These are phyloP conservation scores for Salpingus planirostris DNA, from an alignment of 2,888 invertebrate species.

Conservation along the genomic window DNA sequence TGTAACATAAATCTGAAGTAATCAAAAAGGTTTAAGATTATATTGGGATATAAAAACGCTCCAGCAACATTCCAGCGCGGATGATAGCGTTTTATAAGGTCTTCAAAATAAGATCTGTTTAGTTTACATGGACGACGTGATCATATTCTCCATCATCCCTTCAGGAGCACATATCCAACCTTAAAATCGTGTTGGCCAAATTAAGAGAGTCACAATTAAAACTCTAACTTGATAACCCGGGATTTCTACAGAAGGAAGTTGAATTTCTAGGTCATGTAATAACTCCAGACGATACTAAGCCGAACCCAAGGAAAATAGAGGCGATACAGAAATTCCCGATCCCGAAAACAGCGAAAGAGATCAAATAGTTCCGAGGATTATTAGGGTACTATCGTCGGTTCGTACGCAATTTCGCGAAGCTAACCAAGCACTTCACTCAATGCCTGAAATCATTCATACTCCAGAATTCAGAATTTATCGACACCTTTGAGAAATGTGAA, in stretches of 20 bases:
- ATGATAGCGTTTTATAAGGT: constrained; percentile 11
- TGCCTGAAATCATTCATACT: too few relatives aligned
- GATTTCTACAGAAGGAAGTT: constrained; percentile 4
- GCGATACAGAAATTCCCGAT: constrained; percentile 7
- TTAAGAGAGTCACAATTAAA: not conserved
- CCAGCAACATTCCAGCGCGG: constrained; percentile 3
- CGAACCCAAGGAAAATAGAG: constrained; percentile 8
- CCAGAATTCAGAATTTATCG: not conserved
- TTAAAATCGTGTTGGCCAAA: constrained; percentile 1
- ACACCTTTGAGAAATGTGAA: not conserved
- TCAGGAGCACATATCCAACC: constrained; percentile 3
- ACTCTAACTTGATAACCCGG: constrained; percentile 7
- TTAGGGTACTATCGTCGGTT: not conserved
- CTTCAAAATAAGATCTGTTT: constrained; percentile 10
- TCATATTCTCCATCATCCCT: constrained; percentile 11
- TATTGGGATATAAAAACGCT: too few relatives aligned
- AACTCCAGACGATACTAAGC: constrained; percentile 9
- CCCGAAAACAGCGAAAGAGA: constrained; percentile 3
- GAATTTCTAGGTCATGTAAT: constrained; percentile 8
- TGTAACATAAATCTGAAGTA: too few relatives aligned
- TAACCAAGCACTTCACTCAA: not conserved
- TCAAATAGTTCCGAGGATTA: constrained; percentile 3
- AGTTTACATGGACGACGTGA: constrained; percentile 17
- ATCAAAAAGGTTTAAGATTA: too few relatives aligned
- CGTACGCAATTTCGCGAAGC: not conserved